A percentile compares a stretch with the other conserved stretches of the same genome.
Conservation (phyloP, 2,113 vertebrate genomes). For the Leuciscus idus region DNA sequence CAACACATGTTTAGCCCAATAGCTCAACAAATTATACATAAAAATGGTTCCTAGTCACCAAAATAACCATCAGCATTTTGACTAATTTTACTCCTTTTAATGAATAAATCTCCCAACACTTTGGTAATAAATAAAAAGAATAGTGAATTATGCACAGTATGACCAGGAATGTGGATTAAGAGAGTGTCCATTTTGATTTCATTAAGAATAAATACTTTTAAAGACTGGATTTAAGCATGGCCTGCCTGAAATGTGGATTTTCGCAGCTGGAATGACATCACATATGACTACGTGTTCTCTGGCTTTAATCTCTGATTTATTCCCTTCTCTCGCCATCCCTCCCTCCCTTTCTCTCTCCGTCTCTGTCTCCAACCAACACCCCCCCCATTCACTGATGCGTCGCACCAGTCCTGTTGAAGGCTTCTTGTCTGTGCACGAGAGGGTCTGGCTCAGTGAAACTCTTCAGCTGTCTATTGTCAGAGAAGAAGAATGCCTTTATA, state of each 20-base stretch:
- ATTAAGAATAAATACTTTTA: not conserved
- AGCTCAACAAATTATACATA: not conserved
- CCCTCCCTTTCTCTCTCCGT: not conserved
- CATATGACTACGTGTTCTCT: conserved; percentile 43
- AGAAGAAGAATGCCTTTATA: conserved; percentile 39
- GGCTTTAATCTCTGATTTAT: conserved; percentile 43
- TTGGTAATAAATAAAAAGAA: not conserved
- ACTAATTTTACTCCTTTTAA: not conserved
- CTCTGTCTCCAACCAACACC: not conserved
- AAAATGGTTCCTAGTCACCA: not conserved
- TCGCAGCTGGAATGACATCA: conserved; percentile 46
- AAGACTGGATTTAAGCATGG: conserved; percentile 17
- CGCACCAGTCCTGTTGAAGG: conserved; percentile 39
- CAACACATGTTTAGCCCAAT: not conserved
- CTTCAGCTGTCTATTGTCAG: conserved; percentile 36
- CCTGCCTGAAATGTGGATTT: conserved; percentile 12
- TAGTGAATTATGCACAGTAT: not conserved
- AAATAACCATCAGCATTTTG: not conserved
- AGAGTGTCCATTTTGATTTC: not conserved
- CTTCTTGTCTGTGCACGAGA: conserved; percentile 20
- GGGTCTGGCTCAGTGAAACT: conserved; percentile 33
- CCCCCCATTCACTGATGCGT: not conserved
- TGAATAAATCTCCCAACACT: not conserved
- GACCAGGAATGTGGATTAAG: not conserved
- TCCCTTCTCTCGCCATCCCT: conserved; percentile 15